Evolutionary conservation across 2,113 vertebrate genomes (phyloP), one percentile per base, ranked within the genome.

Genomic region (Athene noctua): DNA sequence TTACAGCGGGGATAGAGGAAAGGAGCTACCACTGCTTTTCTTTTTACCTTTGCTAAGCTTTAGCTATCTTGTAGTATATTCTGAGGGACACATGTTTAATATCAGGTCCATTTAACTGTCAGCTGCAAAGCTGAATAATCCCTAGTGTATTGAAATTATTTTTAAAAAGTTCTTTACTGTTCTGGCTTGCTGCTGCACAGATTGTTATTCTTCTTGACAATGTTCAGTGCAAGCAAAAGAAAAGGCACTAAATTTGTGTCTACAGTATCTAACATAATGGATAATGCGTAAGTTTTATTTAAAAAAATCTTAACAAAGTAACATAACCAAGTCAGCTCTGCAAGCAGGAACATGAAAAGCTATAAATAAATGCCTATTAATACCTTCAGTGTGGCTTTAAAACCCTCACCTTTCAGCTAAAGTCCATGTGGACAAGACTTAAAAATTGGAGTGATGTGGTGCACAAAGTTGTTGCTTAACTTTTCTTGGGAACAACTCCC

Each of bases 381-480:
- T 32, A 13, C 3, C 27, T 49, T 25, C 16, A 49, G 49, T 38
- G 47, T 7, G 23, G 38, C 26, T 25, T 8, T n/a, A 42, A 82
- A 34, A 3, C 26, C 12, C 25, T 30, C 71, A 11, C 29, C 40
- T 20, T 27, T 62, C 42, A n/a, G 34, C 3, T 73, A 5, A 13
- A 78, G 32, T n/a, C 71, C 4, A 0, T 1, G 20, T 6, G 23
- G 67, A 9, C 25, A 18, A 14, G 26, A 16, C 46, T 34, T 13
- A 1, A 0, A 5, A 11, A 10, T 0, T 34, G 49, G 32, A 34
- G 18, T 26, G 13, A 5, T 30, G 17, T 20, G 29, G 30, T 36
- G 54, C 47, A 18, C 34, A 75, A 57, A 40, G 52, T 38, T 26
- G 63, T 9, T 34, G 54, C 67, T 58, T 6, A 72, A 30, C 63